These are phyloP conservation scores for Heterodera carotae DNA, from an alignment of 1,140 invertebrate genomes.

Conservation along the genomic window DNA sequence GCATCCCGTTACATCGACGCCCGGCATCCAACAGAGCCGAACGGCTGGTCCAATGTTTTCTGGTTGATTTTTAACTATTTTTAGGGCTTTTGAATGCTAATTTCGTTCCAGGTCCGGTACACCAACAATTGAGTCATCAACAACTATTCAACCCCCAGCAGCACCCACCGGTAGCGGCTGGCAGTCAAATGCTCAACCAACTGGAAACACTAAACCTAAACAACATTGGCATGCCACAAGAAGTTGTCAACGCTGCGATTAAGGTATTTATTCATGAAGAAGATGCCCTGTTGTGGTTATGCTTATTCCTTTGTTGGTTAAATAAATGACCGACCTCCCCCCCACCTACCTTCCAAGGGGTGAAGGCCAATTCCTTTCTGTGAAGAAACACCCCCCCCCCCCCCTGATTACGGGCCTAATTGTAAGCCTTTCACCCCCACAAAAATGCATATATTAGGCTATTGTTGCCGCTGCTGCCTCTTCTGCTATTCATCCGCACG, in stretches of 20 bases:
- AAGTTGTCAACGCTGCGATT: conserved; percentile 37
- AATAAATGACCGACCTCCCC: no score
- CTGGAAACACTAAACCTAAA: conserved; percentile 31
- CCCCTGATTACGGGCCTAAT: no score
- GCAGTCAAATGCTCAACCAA: conserved; percentile 31
- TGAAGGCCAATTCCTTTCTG: no score
- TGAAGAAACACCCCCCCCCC: no score
- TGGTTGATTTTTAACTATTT: not conserved
- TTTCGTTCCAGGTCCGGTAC: not conserved
- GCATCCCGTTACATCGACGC: not conserved
- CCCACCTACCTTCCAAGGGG: no score
- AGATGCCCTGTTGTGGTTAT: no score
- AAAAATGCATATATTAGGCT: not conserved
- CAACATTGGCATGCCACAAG: conserved; percentile 28
- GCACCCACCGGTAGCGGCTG: conserved; percentile 4
- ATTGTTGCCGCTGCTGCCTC: not conserved
- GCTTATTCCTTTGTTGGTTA: no score
- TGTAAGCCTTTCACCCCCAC: no score
- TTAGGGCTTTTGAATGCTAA: not conserved
- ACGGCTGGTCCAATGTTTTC: conserved; percentile 13
- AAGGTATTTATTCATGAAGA: not conserved
- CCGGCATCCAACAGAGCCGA: conserved; percentile 15
- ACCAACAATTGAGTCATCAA: conserved; percentile 13
- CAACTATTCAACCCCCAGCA: not conserved
- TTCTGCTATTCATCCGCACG: not conserved